Evolutionary conservation across 2,888 invertebrate species (phyloP).

Genomic region (Hipparchia semele): DNA sequence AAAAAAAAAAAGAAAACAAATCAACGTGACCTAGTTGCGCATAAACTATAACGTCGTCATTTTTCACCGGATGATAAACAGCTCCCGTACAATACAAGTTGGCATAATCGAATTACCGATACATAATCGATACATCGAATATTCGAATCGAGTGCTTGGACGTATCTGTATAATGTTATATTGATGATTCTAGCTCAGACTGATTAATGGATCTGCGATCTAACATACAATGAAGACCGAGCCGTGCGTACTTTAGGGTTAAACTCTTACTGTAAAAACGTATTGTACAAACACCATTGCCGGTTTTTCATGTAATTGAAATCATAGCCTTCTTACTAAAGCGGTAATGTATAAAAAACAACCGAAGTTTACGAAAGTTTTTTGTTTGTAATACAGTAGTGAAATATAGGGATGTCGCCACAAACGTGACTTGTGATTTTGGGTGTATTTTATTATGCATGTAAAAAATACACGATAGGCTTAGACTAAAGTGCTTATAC

Average conservation of each 20-base stretch:
- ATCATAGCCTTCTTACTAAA: constrained; percentile 4
- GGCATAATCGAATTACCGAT: constrained; percentile 77
- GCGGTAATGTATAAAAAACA: constrained; percentile 44
- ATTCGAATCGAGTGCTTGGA: constrained; percentile 78
- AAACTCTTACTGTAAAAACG: constrained; percentile 37
- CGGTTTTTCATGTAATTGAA: constrained; percentile 26
- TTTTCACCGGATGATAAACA: constrained; percentile 70
- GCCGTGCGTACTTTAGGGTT: constrained; percentile 57
- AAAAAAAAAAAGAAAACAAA: constrained; percentile 11
- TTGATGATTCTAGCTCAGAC: constrained; percentile 80
- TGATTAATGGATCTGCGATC: constrained; percentile 78
- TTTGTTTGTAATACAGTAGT: constrained; percentile 45
- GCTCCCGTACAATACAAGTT: constrained; percentile 64
- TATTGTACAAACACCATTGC: constrained; percentile 48
- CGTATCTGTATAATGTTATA: constrained; percentile 78
- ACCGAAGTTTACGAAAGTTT: constrained; percentile 17
- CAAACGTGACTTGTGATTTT: constrained; percentile 75
- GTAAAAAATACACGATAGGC: constrained; percentile 28
- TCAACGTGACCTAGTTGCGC: constrained; percentile 37
- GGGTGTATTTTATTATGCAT: constrained; percentile 52
- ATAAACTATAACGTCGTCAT: constrained; percentile 59
- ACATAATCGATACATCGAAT: constrained; percentile 75
- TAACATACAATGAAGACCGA: constrained; percentile 71
- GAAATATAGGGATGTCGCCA: constrained; percentile 78
- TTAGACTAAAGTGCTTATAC: background rate